Evolutionary conservation across 2,113 vertebrate species (phyloP).

Genomic region (Ailurus styani): DNA sequence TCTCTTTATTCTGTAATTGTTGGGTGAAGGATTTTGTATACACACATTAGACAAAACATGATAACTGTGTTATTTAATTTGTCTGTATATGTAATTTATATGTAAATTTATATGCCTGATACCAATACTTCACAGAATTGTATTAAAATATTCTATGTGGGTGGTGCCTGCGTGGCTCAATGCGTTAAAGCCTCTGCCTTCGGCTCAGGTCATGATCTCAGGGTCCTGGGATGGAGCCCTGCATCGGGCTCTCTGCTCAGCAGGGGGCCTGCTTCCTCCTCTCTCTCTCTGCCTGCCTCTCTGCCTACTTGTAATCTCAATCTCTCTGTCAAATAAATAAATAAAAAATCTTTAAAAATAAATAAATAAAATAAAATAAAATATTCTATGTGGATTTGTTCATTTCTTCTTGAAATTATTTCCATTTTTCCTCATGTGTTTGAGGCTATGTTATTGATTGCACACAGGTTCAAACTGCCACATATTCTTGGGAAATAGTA

Average conservation of each 20-base stretch:
- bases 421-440: neutral
- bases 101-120: neutral
- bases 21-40: neutral
- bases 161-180: too few relatives aligned
- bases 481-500: neutral
- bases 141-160: neutral
- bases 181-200: too few relatives aligned
- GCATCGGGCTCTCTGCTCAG: too few relatives aligned
- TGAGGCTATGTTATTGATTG: neutral
- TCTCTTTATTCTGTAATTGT: neutral
- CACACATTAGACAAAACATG: neutral
- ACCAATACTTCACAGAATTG: neutral
- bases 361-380: too few relatives aligned
- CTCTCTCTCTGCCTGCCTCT: too few relatives aligned
- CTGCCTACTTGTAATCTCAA: too few relatives aligned
- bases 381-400: neutral
- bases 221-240: too few relatives aligned
- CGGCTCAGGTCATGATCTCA: too few relatives aligned
- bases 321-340: too few relatives aligned
- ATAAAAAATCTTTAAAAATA: too few relatives aligned
- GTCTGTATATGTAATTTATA: neutral
- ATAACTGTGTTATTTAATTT: neutral
- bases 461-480: neutral
- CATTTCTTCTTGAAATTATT: conserved; percentile 8
- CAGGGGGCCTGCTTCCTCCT: too few relatives aligned